These are phyloP conservation scores for Argynnis bischoffii DNA, from an alignment of 2,888 invertebrate genomes.

Conservation along the genomic window DNA sequence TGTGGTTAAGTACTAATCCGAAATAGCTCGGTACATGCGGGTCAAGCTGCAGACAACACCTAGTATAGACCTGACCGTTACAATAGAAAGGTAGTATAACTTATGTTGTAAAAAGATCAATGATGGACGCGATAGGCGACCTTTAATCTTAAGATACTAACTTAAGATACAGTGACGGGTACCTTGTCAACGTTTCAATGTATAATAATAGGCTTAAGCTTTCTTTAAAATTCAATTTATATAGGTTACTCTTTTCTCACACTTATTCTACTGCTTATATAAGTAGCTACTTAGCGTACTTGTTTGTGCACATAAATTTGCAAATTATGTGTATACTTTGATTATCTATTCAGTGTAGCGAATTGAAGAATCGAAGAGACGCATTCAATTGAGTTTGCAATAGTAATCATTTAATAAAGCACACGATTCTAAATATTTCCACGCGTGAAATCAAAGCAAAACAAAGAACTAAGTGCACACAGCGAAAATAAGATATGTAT, in stretches of 20 bases:
- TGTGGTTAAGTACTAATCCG: no score
- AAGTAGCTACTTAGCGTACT: slow-evolving; percentile 38
- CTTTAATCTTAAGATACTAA: slow-evolving; percentile 17
- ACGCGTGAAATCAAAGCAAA: no score
- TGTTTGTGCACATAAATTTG: slow-evolving; percentile 46
- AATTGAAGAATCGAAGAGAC: slow-evolving; percentile 17
- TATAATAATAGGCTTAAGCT: slow-evolving; percentile 25
- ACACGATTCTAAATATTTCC: no score
- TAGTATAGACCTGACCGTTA: not conserved
- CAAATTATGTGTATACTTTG: slow-evolving; percentile 44
- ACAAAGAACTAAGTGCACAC: no score
- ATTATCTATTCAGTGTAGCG: slow-evolving; percentile 33
- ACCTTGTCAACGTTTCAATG: slow-evolving; percentile 49
- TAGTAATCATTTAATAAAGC: not conserved
- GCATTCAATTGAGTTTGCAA: slow-evolving; percentile 8
- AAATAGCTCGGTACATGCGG: not conserved
- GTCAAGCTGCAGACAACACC: no score
- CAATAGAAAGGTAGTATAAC: not conserved
- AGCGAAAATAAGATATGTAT: no score
- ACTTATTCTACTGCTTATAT: slow-evolving; percentile 39
- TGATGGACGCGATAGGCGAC: slow-evolving; percentile 20
- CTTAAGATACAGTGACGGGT: slow-evolving; percentile 14
- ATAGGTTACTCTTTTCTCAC: slow-evolving; percentile 48
- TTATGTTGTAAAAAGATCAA: slow-evolving; percentile 16
- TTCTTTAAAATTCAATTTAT: slow-evolving; percentile 38